Evolutionary conservation across 1,140 invertebrate genomes (phyloP).

Genomic region (Orchestia grillus): DNA sequence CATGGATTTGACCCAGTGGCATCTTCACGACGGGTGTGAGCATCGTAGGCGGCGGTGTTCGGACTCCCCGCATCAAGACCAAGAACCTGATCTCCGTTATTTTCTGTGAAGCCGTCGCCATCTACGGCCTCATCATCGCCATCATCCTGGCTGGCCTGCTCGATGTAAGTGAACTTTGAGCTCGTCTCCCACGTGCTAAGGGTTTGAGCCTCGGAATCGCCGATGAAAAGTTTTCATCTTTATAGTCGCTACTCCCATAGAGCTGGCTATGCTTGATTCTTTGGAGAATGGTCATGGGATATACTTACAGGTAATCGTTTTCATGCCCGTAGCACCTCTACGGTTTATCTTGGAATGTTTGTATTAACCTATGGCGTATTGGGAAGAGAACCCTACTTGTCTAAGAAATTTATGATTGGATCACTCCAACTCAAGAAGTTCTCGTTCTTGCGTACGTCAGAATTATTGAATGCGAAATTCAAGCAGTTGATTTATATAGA

Average conservation of each 20-base stretch:
- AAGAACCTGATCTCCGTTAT: conserved; percentile 99
- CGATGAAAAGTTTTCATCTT: background rate
- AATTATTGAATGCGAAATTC: background rate
- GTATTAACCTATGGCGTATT: background rate
- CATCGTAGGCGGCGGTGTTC: conserved; percentile 97
- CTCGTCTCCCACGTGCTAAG: background rate
- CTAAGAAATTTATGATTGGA: background rate
- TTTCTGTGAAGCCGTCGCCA: conserved; percentile 98
- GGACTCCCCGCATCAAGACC: conserved; percentile 98
- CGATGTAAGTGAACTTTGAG: conserved; percentile 72
- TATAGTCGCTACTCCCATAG: no score
- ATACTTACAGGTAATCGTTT: no score
- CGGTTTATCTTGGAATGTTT: background rate
- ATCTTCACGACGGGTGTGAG: conserved; percentile 97
- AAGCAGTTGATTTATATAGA: background rate
- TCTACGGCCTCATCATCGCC: conserved; percentile 98
- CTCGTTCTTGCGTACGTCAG: background rate
- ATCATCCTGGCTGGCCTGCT: conserved; percentile 92
- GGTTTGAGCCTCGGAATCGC: background rate
- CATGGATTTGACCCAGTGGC: no score
- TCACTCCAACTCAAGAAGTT: background rate
- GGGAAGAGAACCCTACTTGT: background rate
- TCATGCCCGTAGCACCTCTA: no score
- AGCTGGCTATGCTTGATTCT: no score
- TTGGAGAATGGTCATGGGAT: no score